These are phyloP conservation scores for Paratrypauchen microcephalus DNA, from an alignment of 2,797 vertebrate species.

Conservation along the genomic window DNA sequence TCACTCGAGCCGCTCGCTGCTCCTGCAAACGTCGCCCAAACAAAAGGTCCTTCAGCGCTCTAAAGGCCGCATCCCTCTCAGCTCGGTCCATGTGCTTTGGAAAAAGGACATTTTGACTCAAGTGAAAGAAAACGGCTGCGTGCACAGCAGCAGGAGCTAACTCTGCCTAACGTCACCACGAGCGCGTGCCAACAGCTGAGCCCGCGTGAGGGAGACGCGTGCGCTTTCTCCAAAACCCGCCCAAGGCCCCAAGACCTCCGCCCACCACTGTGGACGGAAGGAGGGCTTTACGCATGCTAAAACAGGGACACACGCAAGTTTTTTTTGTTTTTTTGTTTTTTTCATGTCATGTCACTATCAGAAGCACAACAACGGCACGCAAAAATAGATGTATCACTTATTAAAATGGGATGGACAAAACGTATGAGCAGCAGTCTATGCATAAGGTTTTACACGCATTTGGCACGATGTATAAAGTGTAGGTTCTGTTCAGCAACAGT, in stretches of 20 bases:
- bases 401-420: too few relatives aligned
- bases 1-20: constrained; percentile 7
- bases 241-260: constrained; percentile 42
- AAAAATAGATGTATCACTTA: constrained; percentile 49
- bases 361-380: neutral
- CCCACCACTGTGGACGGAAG: neutral
- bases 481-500: too few relatives aligned
- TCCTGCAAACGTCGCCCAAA: constrained; percentile 8
- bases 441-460: too few relatives aligned
- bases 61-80: constrained; percentile 49
- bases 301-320: neutral
- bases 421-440: too few relatives aligned
- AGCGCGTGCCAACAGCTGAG: constrained; percentile 69
- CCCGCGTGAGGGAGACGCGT: constrained; percentile 61
- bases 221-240: constrained; percentile 52
- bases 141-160: constrained; percentile 14
- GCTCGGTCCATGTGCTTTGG: neutral
- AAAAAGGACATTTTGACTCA: constrained; percentile 3
- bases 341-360: neutral
- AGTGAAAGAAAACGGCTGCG: neutral
- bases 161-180: constrained; percentile 31
- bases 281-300: neutral
- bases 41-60: neutral
- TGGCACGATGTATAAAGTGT: too few relatives aligned
- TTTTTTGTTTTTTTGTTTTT: too few relatives aligned